Evolutionary conservation across 2,113 vertebrate species (phyloP).

Genomic region (Erythrolamprus reginae): DNA sequence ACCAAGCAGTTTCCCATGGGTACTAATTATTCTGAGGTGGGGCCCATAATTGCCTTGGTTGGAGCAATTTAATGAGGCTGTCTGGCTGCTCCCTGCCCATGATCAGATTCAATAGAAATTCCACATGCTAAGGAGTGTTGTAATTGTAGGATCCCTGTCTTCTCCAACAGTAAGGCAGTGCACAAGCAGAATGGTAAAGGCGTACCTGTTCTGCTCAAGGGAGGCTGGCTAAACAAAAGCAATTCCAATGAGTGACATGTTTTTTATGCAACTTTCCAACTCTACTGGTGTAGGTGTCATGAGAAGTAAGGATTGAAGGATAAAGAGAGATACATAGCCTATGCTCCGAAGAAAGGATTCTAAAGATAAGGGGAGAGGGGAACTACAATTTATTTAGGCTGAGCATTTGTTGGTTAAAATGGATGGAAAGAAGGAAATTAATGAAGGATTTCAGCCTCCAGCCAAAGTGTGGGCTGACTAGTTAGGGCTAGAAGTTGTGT

Average conservation of each 20-base stretch:
- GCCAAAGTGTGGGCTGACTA: not conserved
- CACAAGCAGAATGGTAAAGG: not conserved
- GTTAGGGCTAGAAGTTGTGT: not conserved
- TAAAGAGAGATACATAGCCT: not conserved
- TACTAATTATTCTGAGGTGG: constrained; percentile 27
- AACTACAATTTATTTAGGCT: not conserved
- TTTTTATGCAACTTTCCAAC: not conserved
- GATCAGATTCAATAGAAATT: constrained; percentile 23
- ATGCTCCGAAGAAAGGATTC: not conserved
- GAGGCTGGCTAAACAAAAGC: not conserved
- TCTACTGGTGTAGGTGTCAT: not conserved
- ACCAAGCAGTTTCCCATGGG: constrained; percentile 28
- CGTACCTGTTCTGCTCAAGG: not conserved
- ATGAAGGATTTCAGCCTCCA: not conserved
- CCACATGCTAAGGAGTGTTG: not conserved
- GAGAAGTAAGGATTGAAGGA: not conserved
- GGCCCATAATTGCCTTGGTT: constrained; percentile 22
- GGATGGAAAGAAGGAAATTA: not conserved
- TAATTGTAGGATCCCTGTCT: constrained; percentile 19
- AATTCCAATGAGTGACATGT: not conserved
- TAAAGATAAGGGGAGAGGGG: not conserved
- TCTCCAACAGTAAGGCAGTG: not conserved
- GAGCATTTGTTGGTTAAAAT: not conserved
- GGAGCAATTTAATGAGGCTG: constrained; percentile 25
- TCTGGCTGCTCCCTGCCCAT: constrained; percentile 22